Base-by-base conservation (phyloP, 2,113 vertebrate species). In the Daphoenositta chrysoptera region DNA sequence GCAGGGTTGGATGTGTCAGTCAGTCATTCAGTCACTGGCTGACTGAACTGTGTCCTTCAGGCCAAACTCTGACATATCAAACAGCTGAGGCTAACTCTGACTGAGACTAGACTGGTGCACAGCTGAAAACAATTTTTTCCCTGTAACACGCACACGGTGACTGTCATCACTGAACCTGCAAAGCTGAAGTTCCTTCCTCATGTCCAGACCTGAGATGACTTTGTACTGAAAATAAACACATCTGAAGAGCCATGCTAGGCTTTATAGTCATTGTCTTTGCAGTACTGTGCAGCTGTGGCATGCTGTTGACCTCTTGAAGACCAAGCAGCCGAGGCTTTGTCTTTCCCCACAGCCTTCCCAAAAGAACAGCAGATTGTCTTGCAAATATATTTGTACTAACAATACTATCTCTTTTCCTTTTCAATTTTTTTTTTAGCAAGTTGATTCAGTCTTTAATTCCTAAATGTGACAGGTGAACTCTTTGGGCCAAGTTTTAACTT, bases 401-500 rank as follows among this genome's bases (percentile, higher is more conserved):
- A 80, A 33, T 76, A 64, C 27, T 66, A 87, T 39, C 9, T 45
- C 82, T 90, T 81, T 77, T 28, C 37, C 27, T 37, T 81, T 82
- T 64, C 9, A 3, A 7, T 6, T 0, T 28, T 87, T 76, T 78
- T 83, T 68, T 82, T 51, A 80, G 24, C 15, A 65, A n/a, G 37
- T 63, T 23, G 20, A 50, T 92, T 92, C 54, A 39, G 13, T 60
- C 64, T 91, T 95, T 76, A 63, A 89, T 92, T 94, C 64, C 15
- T 90, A 72, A 91, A 86, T 0, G 3, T 76, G 64, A 56, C 77
- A 83, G 61, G 40, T 91, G 65, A 93, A 79, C 51, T 78, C 66
- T 90, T 12, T 75, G 70, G 85, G 57, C 88, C 75, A 91, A 87
- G 91, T 97, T 97, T 85, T 91, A 93, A 93, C 87, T 87, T 89